These are phyloP conservation scores for Tinamus guttatus DNA, from an alignment of 2,113 vertebrate genomes.

Conservation along the genomic window DNA sequence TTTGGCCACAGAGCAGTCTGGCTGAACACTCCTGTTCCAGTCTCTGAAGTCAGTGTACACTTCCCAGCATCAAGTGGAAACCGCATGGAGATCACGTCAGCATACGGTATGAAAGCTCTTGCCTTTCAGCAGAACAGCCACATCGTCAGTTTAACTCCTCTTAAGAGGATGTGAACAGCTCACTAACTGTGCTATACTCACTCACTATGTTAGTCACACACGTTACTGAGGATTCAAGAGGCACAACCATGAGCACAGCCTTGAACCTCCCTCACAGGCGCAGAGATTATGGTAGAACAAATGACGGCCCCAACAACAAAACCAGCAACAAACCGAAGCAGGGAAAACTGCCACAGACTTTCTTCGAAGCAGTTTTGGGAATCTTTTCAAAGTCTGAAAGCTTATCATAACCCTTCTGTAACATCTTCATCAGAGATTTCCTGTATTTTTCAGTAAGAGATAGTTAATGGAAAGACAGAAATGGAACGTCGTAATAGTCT, in stretches of 20 bases:
- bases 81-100: neutral
- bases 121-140: neutral
- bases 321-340: neutral
- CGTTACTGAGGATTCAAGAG: neutral
- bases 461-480: neutral
- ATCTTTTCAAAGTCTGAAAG: neutral
- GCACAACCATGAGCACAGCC: neutral
- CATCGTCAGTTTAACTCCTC: neutral
- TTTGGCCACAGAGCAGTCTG: neutral
- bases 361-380: neutral
- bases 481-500: neutral
- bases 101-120: accelerated
- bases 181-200: neutral
- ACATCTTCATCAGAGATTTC: neutral
- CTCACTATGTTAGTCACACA: too few relatives aligned
- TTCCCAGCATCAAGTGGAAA: neutral
- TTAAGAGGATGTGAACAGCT: neutral
- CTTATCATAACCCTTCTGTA: neutral
- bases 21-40: neutral
- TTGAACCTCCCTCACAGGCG: neutral
- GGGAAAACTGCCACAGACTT: neutral
- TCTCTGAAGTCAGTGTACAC: neutral
- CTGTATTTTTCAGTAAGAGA: neutral
- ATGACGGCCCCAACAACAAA: neutral
- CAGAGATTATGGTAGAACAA: neutral